Conservation (phyloP, 2,113 vertebrate species). For the Engraulis encrasicolus region DNA sequence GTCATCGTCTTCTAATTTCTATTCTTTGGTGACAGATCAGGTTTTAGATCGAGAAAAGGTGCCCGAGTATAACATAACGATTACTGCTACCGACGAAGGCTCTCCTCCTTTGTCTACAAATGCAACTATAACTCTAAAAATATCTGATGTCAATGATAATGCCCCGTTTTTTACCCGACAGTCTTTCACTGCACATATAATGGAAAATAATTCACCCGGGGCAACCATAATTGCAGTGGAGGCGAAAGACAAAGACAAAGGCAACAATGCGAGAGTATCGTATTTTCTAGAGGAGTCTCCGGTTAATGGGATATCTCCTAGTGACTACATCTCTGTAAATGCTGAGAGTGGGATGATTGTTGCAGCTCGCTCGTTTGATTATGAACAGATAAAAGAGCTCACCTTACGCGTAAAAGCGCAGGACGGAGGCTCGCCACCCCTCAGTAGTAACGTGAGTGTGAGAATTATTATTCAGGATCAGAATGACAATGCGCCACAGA, state of each 20-base stretch:
- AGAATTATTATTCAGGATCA: no score
- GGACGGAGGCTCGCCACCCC: slow-evolving; percentile 74
- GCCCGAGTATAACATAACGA: slow-evolving; percentile 81
- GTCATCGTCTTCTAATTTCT: slow-evolving; percentile 69
- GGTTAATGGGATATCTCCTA: slow-evolving; percentile 61
- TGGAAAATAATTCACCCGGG: slow-evolving; percentile 74
- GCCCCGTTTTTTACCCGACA: slow-evolving; percentile 66
- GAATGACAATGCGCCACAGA: no score
- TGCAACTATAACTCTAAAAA: slow-evolving; percentile 65
- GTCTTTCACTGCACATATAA: slow-evolving; percentile 54
- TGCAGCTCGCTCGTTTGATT: slow-evolving; percentile 73
- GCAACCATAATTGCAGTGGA: slow-evolving; percentile 64
- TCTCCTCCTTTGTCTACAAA: slow-evolving; percentile 65
- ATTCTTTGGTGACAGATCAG: slow-evolving; percentile 70
- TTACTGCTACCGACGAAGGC: slow-evolving; percentile 72
- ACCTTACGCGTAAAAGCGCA: slow-evolving; percentile 66
- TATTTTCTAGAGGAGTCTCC: slow-evolving; percentile 71
- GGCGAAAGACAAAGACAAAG: slow-evolving; percentile 69
- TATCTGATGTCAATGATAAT: slow-evolving; percentile 77
- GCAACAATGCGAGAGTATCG: slow-evolving; percentile 71
- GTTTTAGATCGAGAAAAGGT: slow-evolving; percentile 81
- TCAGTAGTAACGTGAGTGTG: slow-evolving; percentile 72
- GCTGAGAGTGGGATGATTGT: slow-evolving; percentile 69
- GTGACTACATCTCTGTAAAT: slow-evolving; percentile 72
- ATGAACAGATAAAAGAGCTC: slow-evolving; percentile 73